These are phyloP conservation scores for Agriopis leucophaearia DNA, from an alignment of 2,888 invertebrate species.

Conservation along the genomic window DNA sequence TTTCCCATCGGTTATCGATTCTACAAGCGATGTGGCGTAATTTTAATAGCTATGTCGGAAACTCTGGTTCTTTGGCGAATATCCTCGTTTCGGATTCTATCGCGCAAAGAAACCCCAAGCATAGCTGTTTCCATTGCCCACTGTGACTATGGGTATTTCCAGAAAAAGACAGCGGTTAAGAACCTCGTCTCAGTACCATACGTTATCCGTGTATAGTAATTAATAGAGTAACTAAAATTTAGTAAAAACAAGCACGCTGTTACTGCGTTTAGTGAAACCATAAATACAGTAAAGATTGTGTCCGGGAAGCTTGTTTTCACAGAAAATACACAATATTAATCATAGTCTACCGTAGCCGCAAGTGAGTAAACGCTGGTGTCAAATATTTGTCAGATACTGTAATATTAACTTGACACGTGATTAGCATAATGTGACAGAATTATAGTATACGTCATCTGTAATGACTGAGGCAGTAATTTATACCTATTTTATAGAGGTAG, in stretches of 20 bases:
- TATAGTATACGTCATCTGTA: slow-evolving; percentile 11
- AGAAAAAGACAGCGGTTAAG: slow-evolving; percentile 23
- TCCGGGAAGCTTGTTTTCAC: slow-evolving; percentile 18
- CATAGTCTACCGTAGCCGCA: slow-evolving; percentile 21
- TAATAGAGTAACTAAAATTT: too few relatives aligned
- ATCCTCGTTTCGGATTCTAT: too few relatives aligned
- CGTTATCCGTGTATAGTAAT: too few relatives aligned
- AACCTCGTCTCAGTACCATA: slow-evolving; percentile 10
- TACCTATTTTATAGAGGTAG: slow-evolving; percentile 2
- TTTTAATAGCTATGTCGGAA: too few relatives aligned
- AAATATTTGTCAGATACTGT: slow-evolving; percentile 42
- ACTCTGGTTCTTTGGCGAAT: too few relatives aligned
- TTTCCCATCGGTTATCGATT: too few relatives aligned
- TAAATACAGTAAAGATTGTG: slow-evolving; percentile 7
- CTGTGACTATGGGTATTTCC: too few relatives aligned
- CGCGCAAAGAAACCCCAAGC: too few relatives aligned
- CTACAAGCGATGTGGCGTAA: too few relatives aligned
- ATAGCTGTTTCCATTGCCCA: too few relatives aligned
- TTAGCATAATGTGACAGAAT: slow-evolving; percentile 33
- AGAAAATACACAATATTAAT: slow-evolving; percentile 22
- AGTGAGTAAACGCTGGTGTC: slow-evolving; percentile 35
- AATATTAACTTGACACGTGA: slow-evolving; percentile 35
- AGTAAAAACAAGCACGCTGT: too few relatives aligned
- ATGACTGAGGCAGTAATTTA: slow-evolving; percentile 16
- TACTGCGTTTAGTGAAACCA: background rate